These are phyloP conservation scores for Heliconius cydno DNA, from an alignment of 2,888 invertebrate genomes.

Conservation along the genomic window DNA sequence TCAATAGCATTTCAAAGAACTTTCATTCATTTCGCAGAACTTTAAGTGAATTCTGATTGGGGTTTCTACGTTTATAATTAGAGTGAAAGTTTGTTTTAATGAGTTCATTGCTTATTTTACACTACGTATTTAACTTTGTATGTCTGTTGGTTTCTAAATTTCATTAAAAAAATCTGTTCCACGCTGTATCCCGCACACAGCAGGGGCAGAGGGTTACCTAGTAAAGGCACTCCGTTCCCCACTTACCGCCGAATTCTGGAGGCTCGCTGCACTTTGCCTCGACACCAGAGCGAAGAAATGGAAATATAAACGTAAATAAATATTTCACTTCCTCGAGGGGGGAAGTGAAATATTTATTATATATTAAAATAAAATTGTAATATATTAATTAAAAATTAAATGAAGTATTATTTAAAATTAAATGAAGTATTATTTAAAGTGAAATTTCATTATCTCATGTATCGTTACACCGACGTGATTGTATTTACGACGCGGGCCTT, in stretches of 20 bases:
- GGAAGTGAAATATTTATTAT: too few species aligned
- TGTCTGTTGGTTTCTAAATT: not conserved
- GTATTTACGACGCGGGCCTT: slow-evolving; percentile 23
- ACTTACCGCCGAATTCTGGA: too few species aligned
- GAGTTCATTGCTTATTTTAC: slow-evolving; percentile 1
- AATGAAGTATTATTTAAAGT: not conserved
- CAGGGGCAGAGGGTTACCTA: too few species aligned
- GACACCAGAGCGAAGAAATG: too few species aligned
- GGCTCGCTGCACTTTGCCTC: too few species aligned
- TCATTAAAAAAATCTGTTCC: not conserved
- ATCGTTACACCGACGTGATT: slow-evolving; percentile 22
- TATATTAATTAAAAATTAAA: not conserved
- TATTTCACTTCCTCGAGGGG: too few species aligned
- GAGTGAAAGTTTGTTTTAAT: slow-evolving; percentile 16
- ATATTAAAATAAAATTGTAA: too few species aligned
- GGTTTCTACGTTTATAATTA: slow-evolving; percentile 14
- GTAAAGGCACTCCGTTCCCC: too few species aligned
- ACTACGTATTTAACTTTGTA: not conserved
- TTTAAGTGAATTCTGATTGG: slow-evolving; percentile 20
- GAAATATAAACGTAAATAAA: too few species aligned
- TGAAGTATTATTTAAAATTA: not conserved
- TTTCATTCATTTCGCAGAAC: not conserved
- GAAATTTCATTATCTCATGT: slow-evolving; percentile 1
- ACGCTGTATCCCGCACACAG: too few species aligned
- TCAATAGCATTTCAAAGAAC: slow-evolving; percentile 10